phyloP scores from a whole-genome alignment of 2,113 vertebrate species.

The Shinisaurus crocodilurus region DNA sequence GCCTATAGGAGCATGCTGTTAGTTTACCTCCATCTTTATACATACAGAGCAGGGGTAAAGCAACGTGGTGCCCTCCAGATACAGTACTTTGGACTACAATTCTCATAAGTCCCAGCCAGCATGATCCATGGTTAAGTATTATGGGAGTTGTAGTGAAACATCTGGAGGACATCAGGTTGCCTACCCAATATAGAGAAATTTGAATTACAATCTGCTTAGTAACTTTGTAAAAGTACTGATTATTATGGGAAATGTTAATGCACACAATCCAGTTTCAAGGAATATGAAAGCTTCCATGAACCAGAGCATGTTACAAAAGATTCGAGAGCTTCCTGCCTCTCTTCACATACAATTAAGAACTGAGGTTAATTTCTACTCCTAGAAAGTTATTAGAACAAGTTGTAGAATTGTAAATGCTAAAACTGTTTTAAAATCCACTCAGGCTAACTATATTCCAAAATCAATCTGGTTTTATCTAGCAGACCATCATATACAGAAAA shows the following conservation, averaged over 20 bases:
- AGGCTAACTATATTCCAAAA: neutral
- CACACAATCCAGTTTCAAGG: neutral
- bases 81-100: no score
- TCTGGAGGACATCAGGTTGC: no score
- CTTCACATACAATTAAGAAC: neutral
- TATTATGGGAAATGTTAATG: neutral
- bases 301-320: neutral
- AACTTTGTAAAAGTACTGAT: neutral
- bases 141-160: no score
- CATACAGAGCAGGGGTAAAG: no score
- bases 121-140: no score
- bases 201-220: neutral
- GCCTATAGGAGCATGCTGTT: no score
- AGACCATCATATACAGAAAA: neutral
- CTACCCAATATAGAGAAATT: neutral
- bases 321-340: neutral
- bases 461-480: neutral
- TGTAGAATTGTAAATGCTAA: neutral
- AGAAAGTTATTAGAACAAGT: no score
- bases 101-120: no score
- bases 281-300: neutral
- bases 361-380: neutral
- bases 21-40: slow-evolving; percentile 1
- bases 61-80: no score
- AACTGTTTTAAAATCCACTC: neutral